Conservation (phyloP, 2,888 invertebrate genomes). For the Plusia festucae region DNA sequence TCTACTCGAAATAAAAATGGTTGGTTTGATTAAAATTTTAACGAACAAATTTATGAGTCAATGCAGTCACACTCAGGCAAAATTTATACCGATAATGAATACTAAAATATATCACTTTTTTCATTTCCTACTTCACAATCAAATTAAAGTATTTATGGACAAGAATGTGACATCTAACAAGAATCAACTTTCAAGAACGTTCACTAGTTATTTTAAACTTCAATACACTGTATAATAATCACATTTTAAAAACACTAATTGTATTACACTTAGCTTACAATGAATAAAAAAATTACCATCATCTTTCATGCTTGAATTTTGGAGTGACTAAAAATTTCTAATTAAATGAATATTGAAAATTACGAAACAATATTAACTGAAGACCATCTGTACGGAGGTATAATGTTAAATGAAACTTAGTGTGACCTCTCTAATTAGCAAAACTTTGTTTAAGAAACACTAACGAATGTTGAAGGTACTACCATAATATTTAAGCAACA, state of each 20-base stretch:
- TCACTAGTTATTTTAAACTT: not conserved
- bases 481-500: constrained; percentile 59
- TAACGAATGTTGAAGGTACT: constrained; percentile 39
- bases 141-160: not conserved
- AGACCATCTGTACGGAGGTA: not conserved
- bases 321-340: not conserved
- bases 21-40: too few species aligned
- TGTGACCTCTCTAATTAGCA: constrained; percentile 15
- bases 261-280: not conserved
- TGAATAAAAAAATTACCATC: constrained; percentile 14
- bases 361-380: not conserved
- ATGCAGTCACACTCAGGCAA: not conserved
- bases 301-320: constrained; percentile 3
- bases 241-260: constrained; percentile 5
- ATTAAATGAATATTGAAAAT: not conserved
- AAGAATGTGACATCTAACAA: not conserved
- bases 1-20: too few species aligned
- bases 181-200: not conserved
- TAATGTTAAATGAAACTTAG: constrained; percentile 27
- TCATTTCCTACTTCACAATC: too few species aligned
- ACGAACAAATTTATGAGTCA: not conserved
- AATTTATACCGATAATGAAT: not conserved
- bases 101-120: too few species aligned
- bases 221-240: constrained; percentile 3
- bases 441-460: constrained; percentile 47